Conservation (phyloP, 2,888 invertebrate genomes). For the Tanypteryx hageni region DNA sequence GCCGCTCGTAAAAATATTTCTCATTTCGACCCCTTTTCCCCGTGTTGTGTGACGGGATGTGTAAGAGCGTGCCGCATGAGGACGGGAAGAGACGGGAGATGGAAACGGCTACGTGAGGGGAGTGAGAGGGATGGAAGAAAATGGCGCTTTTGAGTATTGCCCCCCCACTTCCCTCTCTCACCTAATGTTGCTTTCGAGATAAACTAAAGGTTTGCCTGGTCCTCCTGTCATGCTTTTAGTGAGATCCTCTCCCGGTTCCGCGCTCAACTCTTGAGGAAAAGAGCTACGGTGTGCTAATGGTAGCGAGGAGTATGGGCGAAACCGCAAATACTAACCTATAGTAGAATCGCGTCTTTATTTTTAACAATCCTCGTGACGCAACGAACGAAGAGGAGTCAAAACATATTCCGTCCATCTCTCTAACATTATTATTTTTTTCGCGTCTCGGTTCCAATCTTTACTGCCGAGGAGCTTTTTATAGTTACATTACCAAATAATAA, state of each 20-base stretch:
- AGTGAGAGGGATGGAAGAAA: constrained; percentile 26
- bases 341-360: neutral
- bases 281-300: no score
- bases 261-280: neutral
- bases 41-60: neutral
- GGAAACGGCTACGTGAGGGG: no score
- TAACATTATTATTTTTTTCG: neutral
- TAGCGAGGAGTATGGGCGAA: no score
- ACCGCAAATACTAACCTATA: neutral
- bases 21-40: neutral
- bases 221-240: neutral
- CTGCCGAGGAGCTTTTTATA: neutral
- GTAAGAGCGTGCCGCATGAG: neutral
- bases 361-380: neutral
- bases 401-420: neutral
- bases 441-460: neutral
- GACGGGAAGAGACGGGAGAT: neutral
- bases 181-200: constrained; percentile 32
- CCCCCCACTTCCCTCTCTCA: neutral
- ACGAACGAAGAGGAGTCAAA: neutral
- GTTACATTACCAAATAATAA: constrained; percentile 17
- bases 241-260: neutral
- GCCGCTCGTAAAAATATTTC: constrained; percentile 25
- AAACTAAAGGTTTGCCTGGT: neutral
- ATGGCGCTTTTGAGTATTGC: neutral